These are phyloP conservation scores for Epizoanthus illoricatus DNA, from an alignment of 92 coral and sea anemone species.

Conservation along the genomic window DNA sequence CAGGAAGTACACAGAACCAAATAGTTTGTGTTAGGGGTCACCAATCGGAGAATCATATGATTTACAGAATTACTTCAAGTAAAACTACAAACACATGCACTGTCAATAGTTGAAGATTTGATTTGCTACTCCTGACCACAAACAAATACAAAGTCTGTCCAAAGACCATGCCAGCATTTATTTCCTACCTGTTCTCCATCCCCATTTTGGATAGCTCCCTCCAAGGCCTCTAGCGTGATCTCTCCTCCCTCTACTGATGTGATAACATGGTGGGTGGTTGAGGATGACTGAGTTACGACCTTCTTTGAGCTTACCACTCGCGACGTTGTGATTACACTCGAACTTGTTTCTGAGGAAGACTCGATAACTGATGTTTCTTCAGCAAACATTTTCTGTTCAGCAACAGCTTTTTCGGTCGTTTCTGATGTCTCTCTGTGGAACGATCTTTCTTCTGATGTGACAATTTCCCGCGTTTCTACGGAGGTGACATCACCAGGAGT, in stretches of 20 bases:
- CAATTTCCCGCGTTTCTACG: conserved; percentile 23
- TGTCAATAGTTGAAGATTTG: too few species aligned
- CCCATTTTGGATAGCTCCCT: conserved; percentile 69
- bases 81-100: neutral
- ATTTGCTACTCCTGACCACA: neutral
- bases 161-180: too few species aligned
- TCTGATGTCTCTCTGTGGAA: conserved; percentile 39
- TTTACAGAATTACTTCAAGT: neutral
- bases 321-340: conserved; percentile 66
- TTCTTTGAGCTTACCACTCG: conserved; percentile 72
- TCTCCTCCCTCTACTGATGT: conserved; percentile 61
- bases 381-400: conserved; percentile 52
- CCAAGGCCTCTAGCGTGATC: conserved; percentile 62
- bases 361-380: conserved; percentile 50
- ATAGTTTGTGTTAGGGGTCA: too few species aligned
- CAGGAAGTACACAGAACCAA: neutral
- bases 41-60: neutral
- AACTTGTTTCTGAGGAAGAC: conserved; percentile 49
- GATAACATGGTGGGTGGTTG: conserved; percentile 67
- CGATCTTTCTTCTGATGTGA: conserved; percentile 12
- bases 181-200: conserved; percentile 61
- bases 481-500: conserved; percentile 6
- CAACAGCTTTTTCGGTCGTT: conserved; percentile 49
- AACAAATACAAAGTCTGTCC: neutral
- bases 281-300: conserved; percentile 57